phyloP scores from a whole-genome alignment of 2,797 vertebrate species.

The Intellagama lesueurii region DNA sequence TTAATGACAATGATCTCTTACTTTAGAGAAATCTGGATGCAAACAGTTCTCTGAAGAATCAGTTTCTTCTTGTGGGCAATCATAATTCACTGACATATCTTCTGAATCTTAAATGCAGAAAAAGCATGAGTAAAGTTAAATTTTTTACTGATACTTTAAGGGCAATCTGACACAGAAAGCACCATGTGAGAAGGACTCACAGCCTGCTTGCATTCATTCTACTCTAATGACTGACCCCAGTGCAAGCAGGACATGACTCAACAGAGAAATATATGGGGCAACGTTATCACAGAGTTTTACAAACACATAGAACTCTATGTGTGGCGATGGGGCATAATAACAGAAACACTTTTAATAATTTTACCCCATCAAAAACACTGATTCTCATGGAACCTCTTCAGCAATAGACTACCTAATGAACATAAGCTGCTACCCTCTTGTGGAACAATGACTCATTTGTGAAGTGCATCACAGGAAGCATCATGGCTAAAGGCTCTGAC shows the following conservation, averaged over 20 bases:
- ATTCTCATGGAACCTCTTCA: constrained; percentile 10
- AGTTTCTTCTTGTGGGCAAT: constrained; percentile 84
- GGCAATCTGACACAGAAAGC: neutral
- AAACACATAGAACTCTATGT: neutral
- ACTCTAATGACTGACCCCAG: neutral
- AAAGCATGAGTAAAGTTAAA: constrained; percentile 35
- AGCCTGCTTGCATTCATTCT: neutral
- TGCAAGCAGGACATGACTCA: neutral
- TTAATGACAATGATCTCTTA: constrained; percentile 65
- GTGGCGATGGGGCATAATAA: neutral
- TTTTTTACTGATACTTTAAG: neutral
- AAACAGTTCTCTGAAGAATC: constrained; percentile 88
- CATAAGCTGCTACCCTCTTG: neutral
- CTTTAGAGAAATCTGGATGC: constrained; percentile 94
- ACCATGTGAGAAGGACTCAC: neutral
- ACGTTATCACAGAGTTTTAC: neutral
- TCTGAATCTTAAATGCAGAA: constrained; percentile 83
- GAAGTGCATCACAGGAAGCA: neutral
- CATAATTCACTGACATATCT: constrained; percentile 80
- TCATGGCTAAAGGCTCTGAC: neutral
- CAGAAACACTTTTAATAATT: neutral
- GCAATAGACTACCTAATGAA: neutral
- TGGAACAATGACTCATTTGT: constrained; percentile 15
- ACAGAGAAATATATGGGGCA: neutral
- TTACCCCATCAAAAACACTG: neutral